phyloP scores from a whole-genome alignment of 2,113 vertebrate species.

The Gasterosteus nipponicus region DNA sequence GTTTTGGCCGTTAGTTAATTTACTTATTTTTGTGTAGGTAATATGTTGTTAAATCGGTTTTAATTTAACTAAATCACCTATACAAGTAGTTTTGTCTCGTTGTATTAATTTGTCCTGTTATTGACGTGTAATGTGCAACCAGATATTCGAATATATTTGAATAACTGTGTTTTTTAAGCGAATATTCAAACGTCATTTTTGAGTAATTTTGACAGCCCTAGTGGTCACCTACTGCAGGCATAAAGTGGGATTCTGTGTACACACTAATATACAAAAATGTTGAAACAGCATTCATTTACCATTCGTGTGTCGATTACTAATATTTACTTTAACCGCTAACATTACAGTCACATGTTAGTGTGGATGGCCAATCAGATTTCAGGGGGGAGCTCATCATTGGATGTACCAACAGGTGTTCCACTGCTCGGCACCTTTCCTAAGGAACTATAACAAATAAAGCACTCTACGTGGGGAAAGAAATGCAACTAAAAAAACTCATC shows the following conservation, averaged over 20 bases:
- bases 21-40: no score
- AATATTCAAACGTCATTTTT: no score
- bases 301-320: not conserved
- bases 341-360: not conserved
- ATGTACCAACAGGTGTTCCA: not conserved
- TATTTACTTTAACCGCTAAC: not conserved
- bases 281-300: not conserved
- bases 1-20: no score
- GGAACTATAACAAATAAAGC: no score
- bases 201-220: no score
- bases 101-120: no score
- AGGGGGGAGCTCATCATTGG: not conserved
- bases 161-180: no score
- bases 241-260: not conserved
- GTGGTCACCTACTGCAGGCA: not conserved
- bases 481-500: not conserved
- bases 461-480: not conserved
- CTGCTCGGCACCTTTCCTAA: not conserved
- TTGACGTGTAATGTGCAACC: no score
- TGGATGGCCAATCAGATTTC: not conserved
- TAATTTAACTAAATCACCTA: no score
- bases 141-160: no score
- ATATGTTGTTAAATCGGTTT: no score
- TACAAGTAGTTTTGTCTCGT: no score
- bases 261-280: not conserved